Conservation (phyloP, 2,797 vertebrate genomes). For the Oryzias dopingdopingensis region DNA sequence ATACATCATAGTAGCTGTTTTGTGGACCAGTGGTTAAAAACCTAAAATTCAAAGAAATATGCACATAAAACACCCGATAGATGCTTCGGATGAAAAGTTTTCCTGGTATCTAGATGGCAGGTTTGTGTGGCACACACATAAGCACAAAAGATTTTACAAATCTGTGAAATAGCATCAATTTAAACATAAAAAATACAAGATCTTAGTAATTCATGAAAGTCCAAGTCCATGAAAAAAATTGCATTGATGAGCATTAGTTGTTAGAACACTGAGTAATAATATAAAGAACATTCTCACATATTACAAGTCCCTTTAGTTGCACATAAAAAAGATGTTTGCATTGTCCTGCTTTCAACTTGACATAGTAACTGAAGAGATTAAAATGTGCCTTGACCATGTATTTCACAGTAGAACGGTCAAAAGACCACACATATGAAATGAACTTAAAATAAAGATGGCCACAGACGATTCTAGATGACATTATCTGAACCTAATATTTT, state of each 20-base stretch:
- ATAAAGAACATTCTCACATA: slow-evolving; percentile 37
- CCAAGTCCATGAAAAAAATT: slow-evolving; percentile 24
- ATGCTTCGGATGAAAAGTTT: background rate
- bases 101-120: background rate
- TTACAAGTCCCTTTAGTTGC: slow-evolving; percentile 23
- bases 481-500: slow-evolving; percentile 21
- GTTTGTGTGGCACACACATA: slow-evolving; percentile 14
- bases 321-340: slow-evolving; percentile 44
- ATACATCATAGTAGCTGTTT: slow-evolving; percentile 14
- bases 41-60: background rate
- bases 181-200: slow-evolving; percentile 25
- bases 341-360: slow-evolving; percentile 50
- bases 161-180: slow-evolving; percentile 16
- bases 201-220: slow-evolving; percentile 6
- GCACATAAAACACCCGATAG: too few relatives aligned
- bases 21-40: slow-evolving; percentile 9
- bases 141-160: background rate
- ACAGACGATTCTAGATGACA: slow-evolving; percentile 9
- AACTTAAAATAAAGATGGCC: slow-evolving; percentile 23
- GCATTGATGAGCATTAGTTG: slow-evolving; percentile 58
- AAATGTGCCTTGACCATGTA: slow-evolving; percentile 24
- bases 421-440: slow-evolving; percentile 17
- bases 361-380: slow-evolving; percentile 24
- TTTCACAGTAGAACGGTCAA: slow-evolving; percentile 60
- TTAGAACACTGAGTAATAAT: slow-evolving; percentile 25